phyloP scores from a whole-genome alignment of 2,888 invertebrate species.

The Troides helena region DNA sequence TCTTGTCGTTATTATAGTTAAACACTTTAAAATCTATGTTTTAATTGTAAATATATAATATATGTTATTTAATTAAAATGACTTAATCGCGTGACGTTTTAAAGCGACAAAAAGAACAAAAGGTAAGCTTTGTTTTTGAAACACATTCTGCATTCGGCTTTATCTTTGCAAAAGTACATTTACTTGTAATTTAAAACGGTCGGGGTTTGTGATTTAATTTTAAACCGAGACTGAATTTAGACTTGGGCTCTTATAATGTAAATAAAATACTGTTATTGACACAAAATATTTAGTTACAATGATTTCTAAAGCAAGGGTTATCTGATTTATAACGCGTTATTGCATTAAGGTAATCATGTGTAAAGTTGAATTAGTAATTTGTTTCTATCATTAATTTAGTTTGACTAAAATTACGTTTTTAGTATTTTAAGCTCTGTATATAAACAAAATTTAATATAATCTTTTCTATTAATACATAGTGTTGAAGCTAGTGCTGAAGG shows the following conservation, averaged over 20 bases:
- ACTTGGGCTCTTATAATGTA: conserved; percentile 1
- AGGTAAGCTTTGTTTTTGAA: conserved; percentile 7
- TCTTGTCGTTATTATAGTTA: no score
- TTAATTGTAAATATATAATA: background rate
- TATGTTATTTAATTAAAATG: background rate
- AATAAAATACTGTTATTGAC: conserved; percentile 18
- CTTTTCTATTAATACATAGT: no score
- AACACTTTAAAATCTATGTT: no score
- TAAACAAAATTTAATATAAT: no score
- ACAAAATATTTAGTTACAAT: background rate
- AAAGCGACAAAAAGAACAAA: background rate
- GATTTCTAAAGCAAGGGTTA: background rate
- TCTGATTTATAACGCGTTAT: background rate
- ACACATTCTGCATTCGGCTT: conserved; percentile 10
- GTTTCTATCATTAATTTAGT: background rate
- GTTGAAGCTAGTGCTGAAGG: no score
- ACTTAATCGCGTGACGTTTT: background rate
- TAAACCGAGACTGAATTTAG: conserved; percentile 15
- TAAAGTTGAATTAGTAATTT: background rate
- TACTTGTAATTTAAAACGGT: conserved; percentile 29
- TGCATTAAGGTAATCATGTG: background rate
- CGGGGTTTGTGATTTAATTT: conserved; percentile 16
- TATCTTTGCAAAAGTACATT: conserved; percentile 28
- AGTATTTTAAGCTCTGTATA: no score
- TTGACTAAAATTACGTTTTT: no score